Evolutionary conservation across 2,113 vertebrate species (phyloP).

Genomic region (Melanerpes formicivorus): DNA sequence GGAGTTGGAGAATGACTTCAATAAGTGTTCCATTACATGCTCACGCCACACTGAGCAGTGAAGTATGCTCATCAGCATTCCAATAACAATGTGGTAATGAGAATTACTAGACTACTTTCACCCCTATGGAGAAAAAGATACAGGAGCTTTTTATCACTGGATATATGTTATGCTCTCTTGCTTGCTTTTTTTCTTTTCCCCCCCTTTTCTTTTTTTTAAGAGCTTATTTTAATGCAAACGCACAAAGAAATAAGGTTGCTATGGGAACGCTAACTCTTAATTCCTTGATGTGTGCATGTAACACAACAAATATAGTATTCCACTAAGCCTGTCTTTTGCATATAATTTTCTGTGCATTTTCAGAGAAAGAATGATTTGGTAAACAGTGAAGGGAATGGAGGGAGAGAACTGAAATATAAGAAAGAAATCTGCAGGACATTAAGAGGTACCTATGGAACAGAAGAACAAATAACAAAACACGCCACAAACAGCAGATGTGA

Average conservation of each 20-base stretch:
- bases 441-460: not conserved
- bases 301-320: conserved; percentile 37
- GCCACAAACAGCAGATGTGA: not conserved
- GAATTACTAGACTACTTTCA: not conserved
- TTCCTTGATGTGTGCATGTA: not conserved
- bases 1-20: not conserved
- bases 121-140: not conserved
- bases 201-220: not conserved
- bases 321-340: conserved; percentile 1
- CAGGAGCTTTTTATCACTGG: not conserved
- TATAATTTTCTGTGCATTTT: conserved; percentile 1
- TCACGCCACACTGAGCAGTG: not conserved
- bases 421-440: not conserved
- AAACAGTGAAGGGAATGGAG: not conserved
- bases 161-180: not conserved
- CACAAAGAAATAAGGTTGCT: conserved; percentile 56
- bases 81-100: not conserved
- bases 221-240: conserved; percentile 28
- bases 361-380: not conserved
- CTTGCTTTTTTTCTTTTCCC: no score
- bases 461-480: not conserved
- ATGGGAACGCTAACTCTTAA: conserved; percentile 65
- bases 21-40: not conserved
- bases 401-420: not conserved
- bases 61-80: not conserved